Evolutionary conservation across 2,888 invertebrate species (phyloP).

Genomic region (Morpho achilles): DNA sequence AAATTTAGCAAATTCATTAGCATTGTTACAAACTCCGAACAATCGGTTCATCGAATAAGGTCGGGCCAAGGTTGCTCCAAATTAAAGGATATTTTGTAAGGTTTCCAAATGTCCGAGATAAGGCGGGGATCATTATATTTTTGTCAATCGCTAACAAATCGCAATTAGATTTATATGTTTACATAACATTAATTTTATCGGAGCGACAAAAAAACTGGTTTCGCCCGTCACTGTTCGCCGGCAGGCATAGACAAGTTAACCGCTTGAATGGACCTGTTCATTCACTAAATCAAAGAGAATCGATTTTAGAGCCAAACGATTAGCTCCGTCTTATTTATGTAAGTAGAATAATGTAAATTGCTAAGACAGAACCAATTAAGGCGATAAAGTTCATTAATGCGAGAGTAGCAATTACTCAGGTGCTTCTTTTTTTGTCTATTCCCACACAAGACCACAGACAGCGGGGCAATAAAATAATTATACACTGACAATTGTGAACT

Average conservation of each 20-base stretch:
- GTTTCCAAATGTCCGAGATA: constrained; percentile 14
- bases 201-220: constrained; percentile 36
- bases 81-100: constrained; percentile 16
- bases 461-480: constrained; percentile 29
- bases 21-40: constrained; percentile 23
- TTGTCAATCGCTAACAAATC: constrained; percentile 52
- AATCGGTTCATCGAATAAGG: constrained; percentile 21
- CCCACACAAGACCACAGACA: constrained; percentile 17
- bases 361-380: constrained; percentile 46
- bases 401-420: constrained; percentile 29
- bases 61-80: constrained; percentile 22
- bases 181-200: constrained; percentile 47
- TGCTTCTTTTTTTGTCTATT: constrained; percentile 22
- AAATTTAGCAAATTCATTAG: constrained; percentile 23
- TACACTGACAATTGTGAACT: constrained; percentile 36
- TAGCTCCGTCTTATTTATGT: constrained; percentile 44
- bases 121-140: constrained; percentile 36
- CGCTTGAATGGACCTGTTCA: constrained; percentile 36
- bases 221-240: constrained; percentile 39
- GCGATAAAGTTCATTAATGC: constrained; percentile 35
- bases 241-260: constrained; percentile 31
- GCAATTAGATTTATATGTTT: constrained; percentile 58
- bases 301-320: constrained; percentile 38
- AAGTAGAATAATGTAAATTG: constrained; percentile 40
- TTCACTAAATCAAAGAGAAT: constrained; percentile 41